Conservation (phyloP, 2,113 vertebrate species). For the Prunella fulvescens region DNA sequence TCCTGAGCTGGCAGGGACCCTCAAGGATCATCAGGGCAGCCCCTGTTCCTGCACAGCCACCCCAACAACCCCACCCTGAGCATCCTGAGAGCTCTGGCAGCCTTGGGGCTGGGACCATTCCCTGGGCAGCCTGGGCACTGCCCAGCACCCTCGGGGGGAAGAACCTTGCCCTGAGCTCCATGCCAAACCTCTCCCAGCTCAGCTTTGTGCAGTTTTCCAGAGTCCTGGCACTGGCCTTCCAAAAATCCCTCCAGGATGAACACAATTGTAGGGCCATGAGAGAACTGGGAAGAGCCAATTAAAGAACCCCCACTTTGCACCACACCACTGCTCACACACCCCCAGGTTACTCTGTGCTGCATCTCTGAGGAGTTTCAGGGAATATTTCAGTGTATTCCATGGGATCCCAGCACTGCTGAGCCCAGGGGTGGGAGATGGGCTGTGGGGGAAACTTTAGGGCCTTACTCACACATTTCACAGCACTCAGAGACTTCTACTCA, state of each 20-base stretch:
- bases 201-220: neutral
- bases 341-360: neutral
- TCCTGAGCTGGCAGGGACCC: neutral
- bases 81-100: neutral
- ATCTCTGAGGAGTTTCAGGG: rapidly evolving
- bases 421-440: neutral
- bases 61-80: neutral
- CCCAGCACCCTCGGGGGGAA: neutral
- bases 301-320: rapidly evolving
- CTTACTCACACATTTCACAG: neutral
- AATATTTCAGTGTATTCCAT: neutral
- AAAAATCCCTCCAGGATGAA: neutral
- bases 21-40: rapidly evolving
- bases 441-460: neutral
- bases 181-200: neutral
- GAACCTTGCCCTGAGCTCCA: neutral
- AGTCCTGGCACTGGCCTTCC: neutral
- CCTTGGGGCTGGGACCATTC: neutral
- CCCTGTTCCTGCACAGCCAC: neutral
- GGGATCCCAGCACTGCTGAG: rapidly evolving
- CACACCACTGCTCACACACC: neutral
- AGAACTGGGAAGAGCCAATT: neutral
- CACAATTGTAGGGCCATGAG: rapidly evolving
- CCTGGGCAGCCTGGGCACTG: neutral
- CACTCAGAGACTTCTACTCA: rapidly evolving